Percentiles rank a stretch among this genome's conserved stretches.
Conservation (phyloP, 1,140 invertebrate genomes). For the Melipona quadrifasciata region DNA sequence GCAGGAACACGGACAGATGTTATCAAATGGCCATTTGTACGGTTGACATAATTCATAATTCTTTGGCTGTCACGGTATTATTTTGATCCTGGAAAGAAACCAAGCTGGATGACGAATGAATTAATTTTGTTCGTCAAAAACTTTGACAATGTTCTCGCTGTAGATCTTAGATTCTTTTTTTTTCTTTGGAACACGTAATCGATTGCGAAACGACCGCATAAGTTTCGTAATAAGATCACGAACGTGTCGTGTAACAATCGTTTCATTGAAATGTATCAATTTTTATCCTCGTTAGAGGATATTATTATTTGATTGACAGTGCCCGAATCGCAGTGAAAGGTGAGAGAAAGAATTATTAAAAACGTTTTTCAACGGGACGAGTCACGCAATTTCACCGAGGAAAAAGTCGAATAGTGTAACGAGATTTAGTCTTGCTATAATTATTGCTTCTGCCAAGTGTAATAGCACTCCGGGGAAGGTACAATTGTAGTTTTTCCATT, state of each 20-base stretch:
- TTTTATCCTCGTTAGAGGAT: neutral
- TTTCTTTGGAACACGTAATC: neutral
- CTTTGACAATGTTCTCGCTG: neutral
- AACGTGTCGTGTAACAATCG: neutral
- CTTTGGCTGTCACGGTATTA: conserved; percentile 25
- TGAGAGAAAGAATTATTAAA: neutral
- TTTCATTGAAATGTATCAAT: neutral
- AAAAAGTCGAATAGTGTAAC: neutral
- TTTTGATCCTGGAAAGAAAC: conserved; percentile 8
- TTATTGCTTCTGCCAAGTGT: neutral
- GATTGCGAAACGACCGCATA: conserved; percentile 8
- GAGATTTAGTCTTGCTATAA: neutral
- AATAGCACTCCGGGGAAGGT: neutral
- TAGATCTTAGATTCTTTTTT: conserved; percentile 2
- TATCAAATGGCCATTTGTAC: conserved; percentile 2
- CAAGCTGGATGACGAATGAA: conserved; percentile 46
- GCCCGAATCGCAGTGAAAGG: neutral
- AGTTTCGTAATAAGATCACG: neutral
- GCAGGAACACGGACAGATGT: neutral
- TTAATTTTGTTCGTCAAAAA: conserved; percentile 42
- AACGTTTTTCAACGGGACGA: neutral
- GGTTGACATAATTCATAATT: conserved; percentile 33
- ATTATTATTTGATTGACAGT: neutral
- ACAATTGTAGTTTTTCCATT: neutral
- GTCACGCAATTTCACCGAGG: neutral